A percentile compares a stretch with the other conserved stretches of the same genome.
phyloP scores from a whole-genome alignment of 2,113 vertebrate genomes.

The Leptocoma aspasia region DNA sequence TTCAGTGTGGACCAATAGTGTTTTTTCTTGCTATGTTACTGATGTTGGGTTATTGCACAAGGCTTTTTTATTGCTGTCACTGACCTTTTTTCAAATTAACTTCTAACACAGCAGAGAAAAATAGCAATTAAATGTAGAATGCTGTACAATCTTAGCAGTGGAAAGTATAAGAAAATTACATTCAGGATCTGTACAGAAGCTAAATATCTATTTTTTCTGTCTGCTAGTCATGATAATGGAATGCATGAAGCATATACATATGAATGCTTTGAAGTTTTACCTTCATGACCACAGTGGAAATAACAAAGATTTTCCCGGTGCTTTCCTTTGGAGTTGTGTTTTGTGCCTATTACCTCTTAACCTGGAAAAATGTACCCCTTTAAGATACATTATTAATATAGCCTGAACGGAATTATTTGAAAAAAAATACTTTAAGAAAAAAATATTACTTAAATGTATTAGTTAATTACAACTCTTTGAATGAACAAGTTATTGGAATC shows the following conservation, averaged over 20 bases:
- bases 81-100: neutral
- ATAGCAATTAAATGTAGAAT: neutral
- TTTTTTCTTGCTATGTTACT: neutral
- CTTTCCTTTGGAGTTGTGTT: neutral
- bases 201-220: neutral
- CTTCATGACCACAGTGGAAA: neutral
- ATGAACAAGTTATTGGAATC: neutral
- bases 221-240: neutral
- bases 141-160: neutral
- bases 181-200: neutral
- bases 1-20: neutral
- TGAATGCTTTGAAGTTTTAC: neutral
- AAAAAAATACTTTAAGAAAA: neutral
- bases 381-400: neutral
- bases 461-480: neutral
- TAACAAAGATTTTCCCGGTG: neutral
- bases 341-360: fast-evolving
- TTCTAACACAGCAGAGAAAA: neutral
- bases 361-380: neutral
- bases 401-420: neutral
- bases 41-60: neutral
- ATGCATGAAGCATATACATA: neutral
- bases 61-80: neutral
- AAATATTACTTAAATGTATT: neutral
- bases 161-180: neutral